These are phyloP conservation scores for Apamea epomidion DNA, from an alignment of 2,888 invertebrate genomes.

Conservation along the genomic window DNA sequence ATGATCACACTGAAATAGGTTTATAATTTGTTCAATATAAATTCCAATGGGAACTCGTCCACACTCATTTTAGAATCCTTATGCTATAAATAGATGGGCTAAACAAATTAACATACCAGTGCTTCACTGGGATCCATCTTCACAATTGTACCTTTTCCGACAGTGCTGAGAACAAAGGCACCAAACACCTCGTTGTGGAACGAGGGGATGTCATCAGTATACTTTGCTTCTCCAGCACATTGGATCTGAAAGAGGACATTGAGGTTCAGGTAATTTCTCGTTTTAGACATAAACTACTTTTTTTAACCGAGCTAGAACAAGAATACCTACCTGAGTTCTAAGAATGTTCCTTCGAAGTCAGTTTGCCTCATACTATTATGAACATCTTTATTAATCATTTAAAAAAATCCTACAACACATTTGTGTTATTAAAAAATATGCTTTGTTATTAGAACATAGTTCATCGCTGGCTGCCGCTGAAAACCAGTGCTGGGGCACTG, in stretches of 20 bases:
- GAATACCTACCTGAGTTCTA: no score
- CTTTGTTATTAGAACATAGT: no score
- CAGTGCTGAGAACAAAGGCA: conserved; percentile 90
- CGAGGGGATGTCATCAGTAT: conserved; percentile 91
- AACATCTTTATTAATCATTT: no score
- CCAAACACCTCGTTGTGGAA: conserved; percentile 91
- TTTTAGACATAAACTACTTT: background rate
- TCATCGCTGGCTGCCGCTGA: no score
- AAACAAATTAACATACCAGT: conserved; percentile 84
- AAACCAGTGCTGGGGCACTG: no score
- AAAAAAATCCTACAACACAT: no score
- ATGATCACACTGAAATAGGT: no score
- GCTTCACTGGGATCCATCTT: conserved; percentile 91
- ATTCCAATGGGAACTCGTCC: background rate
- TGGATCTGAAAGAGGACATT: conserved; percentile 80
- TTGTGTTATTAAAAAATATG: no score
- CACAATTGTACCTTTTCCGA: conserved; percentile 88
- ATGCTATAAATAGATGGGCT: background rate
- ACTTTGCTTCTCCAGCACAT: conserved; percentile 92
- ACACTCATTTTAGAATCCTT: background rate
- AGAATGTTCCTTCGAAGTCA: no score
- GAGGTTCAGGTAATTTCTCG: background rate
- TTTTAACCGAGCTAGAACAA: no score
- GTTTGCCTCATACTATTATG: no score
- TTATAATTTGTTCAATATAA: background rate